phyloP scores from a whole-genome alignment of 1,140 invertebrate genomes.

The Eumaeus atala region DNA sequence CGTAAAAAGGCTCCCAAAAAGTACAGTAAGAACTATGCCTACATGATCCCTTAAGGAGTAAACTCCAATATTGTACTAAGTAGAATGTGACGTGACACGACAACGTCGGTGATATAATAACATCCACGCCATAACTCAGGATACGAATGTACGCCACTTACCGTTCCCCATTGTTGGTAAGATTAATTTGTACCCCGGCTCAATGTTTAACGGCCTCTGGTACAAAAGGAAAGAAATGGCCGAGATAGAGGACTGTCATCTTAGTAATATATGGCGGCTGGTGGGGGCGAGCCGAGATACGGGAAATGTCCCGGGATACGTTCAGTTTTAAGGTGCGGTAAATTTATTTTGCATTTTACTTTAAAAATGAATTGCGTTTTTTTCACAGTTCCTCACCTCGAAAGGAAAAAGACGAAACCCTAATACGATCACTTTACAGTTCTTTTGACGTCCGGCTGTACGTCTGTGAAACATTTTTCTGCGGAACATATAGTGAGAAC shows the following conservation, averaged over 20 bases:
- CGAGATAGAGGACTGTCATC: conserved; percentile 27
- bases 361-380: no score
- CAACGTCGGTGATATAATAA: conserved; percentile 2
- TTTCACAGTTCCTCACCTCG: no score
- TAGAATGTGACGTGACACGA: not conserved
- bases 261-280: conserved; percentile 29
- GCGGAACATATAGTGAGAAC: no score
- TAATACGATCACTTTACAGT: no score
- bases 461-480: no score
- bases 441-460: no score
- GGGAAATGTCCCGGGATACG: conserved; percentile 10
- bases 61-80: no score
- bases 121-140: conserved; percentile 6
- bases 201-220: conserved; percentile 20
- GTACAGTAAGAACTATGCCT: no score
- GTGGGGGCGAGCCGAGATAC: conserved; percentile 5
- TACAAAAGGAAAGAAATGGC: conserved; percentile 33
- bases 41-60: no score
- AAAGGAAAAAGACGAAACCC: no score
- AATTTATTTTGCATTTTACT: conserved; percentile 5
- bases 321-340: not conserved
- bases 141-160: conserved; percentile 32
- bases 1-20: no score
- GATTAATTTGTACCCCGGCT: conserved; percentile 41
- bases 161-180: conserved; percentile 30